These are phyloP conservation scores for Armadillidium nasatum DNA, from an alignment of 1,140 invertebrate species.

Conservation along the genomic window DNA sequence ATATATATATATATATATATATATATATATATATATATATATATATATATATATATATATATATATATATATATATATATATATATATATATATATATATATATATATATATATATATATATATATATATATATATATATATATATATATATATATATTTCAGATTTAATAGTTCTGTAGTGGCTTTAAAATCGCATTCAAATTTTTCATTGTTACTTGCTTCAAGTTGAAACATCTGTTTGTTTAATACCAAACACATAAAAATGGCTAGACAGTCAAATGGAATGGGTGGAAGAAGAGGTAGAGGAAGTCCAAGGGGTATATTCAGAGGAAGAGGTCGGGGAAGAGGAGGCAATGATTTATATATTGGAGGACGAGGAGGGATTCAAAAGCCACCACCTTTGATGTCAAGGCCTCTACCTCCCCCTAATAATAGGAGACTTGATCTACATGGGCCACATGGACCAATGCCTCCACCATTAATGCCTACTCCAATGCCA, in stretches of 20 bases:
- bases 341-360: neutral
- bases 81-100: no score
- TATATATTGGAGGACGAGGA: neutral
- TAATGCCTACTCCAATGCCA: neutral
- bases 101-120: no score
- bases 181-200: no score
- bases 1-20: no score
- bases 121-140: no score
- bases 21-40: no score
- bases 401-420: neutral
- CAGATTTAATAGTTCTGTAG: no score
- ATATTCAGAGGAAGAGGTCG: neutral
- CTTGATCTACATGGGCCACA: neutral
- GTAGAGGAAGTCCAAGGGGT: neutral
- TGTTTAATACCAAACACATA: neutral
- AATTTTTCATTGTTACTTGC: no score
- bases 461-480: neutral
- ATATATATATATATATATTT: no score
- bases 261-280: conserved; percentile 4
- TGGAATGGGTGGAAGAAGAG: neutral
- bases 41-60: no score
- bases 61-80: no score
- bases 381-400: neutral
- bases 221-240: no score
- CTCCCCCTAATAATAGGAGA: neutral